Evolutionary conservation across 1,140 invertebrate genomes (phyloP), one percentile per base, ranked within the genome.

Genomic region (Drosophila auraria): DNA sequence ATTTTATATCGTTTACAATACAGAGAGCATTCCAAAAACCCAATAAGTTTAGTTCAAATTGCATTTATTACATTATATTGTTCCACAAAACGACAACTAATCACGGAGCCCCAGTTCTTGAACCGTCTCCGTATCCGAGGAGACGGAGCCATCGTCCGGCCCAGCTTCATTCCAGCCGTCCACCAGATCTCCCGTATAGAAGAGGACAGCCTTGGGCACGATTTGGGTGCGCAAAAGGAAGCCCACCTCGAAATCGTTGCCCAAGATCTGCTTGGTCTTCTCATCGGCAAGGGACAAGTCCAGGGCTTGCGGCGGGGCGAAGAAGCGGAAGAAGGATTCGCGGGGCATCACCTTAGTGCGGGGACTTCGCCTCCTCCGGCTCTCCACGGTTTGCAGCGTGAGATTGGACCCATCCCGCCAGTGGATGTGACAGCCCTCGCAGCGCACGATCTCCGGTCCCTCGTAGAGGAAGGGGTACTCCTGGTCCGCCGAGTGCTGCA

Each of bases 281-380:
- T 91, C 86, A 61, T 83, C 84, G 73, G 94, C 94, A 20, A 95
- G 94, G 25, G 97, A 96, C 82, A 97, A 95, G 30, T 91, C 89
- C 61, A 97, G 93, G 42, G 97, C 95, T 63, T 89, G 92, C 53
- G 98, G 98, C 36, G 98, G 98, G 72, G 94, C 95, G 94, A 99
- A 99, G 95, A 99, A 99, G 93, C 99, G 99, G 94, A 99, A 99
- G 94, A 99, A 99, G 0, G 98, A 99, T 90, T 97, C 97, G 54
- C 96, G 96, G 76, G 96, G 96, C 68, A 99, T 97, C 61, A 96
- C 97, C 94, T 99, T 99, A n/a, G 97, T 95, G 65, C 97, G 96
- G 7, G 96, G 96, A 61, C 97, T 97, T 66, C 96, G 95, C 4
- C 96, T 96, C 94, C 99, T 98, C 93, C 98, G 99, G 93, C 99